Evolutionary conservation across 2,113 vertebrate species (phyloP).

Genomic region (Heterocephalus glaber): DNA sequence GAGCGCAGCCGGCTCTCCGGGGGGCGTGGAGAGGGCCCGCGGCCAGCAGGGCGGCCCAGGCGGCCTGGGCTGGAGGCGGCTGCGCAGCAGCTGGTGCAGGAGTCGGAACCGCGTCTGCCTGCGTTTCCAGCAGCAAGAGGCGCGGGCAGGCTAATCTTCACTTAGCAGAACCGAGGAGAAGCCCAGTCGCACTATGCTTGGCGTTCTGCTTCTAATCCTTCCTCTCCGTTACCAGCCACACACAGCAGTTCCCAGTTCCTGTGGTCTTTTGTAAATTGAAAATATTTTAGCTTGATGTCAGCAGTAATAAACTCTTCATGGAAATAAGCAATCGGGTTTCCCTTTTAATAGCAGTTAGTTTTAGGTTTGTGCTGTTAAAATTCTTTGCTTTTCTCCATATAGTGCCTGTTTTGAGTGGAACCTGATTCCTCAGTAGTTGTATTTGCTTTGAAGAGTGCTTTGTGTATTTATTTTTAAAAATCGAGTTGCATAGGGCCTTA

Average conservation of each 20-base stretch:
- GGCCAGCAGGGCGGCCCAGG: neutral
- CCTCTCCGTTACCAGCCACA: neutral
- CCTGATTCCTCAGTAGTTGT: neutral
- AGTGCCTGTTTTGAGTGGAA: neutral
- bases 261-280: slow-evolving; percentile 33
- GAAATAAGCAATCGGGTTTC: slow-evolving; percentile 28
- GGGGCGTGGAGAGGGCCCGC: neutral
- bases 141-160: neutral
- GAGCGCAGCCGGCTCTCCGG: neutral
- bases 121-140: neutral
- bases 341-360: neutral
- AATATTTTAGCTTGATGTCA: slow-evolving; percentile 42
- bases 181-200: fast-evolving
- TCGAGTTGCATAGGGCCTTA: neutral
- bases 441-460: slow-evolving; percentile 5
- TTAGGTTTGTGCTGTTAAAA: slow-evolving; percentile 23
- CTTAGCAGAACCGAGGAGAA: neutral
- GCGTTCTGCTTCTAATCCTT: neutral
- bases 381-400: neutral
- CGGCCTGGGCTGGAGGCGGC: neutral
- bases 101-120: neutral
- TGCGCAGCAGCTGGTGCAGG: slow-evolving; percentile 9
- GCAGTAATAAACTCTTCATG: slow-evolving; percentile 43
- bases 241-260: neutral
- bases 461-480: neutral